These are phyloP conservation scores for Gobionotothen gibberifrons DNA, from an alignment of 2,797 vertebrate species.

Conservation along the genomic window DNA sequence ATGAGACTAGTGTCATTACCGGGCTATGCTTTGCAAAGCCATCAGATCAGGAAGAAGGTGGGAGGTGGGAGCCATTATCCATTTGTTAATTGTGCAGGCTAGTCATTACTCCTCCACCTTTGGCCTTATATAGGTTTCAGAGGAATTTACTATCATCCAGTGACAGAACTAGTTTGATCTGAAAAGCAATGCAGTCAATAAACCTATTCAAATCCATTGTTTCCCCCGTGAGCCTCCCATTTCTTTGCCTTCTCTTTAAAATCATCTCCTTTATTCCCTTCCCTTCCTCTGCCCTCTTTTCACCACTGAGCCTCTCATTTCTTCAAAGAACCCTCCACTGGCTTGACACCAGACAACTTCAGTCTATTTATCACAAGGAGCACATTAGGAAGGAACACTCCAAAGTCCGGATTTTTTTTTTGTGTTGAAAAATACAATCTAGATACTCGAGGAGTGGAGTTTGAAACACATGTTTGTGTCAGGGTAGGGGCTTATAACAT, in stretches of 20 bases:
- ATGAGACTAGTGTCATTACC: constrained; percentile 76
- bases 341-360: constrained; percentile 1
- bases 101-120: constrained; percentile 77
- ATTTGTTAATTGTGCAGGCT: constrained; percentile 72
- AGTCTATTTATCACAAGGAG: neutral
- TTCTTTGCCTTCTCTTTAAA: constrained; percentile 17
- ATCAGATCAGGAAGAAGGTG: constrained; percentile 71
- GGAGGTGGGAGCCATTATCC: constrained; percentile 74
- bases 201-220: constrained; percentile 42
- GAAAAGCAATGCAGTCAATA: constrained; percentile 56
- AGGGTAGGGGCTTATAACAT: neutral
- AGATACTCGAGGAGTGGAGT: neutral
- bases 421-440: neutral
- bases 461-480: neutral
- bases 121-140: constrained; percentile 69
- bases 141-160: constrained; percentile 56
- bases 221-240: constrained; percentile 33
- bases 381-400: neutral
- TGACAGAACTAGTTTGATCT: constrained; percentile 37
- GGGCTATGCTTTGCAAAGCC: constrained; percentile 72
- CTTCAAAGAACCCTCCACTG: constrained; percentile 11
- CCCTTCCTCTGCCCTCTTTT: constrained; percentile 4
- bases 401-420: neutral
- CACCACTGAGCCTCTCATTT: constrained; percentile 16
- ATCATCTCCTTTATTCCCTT: constrained; percentile 13